These are phyloP conservation scores for Meganola albula DNA, from an alignment of 2,888 invertebrate species.

Conservation along the genomic window DNA sequence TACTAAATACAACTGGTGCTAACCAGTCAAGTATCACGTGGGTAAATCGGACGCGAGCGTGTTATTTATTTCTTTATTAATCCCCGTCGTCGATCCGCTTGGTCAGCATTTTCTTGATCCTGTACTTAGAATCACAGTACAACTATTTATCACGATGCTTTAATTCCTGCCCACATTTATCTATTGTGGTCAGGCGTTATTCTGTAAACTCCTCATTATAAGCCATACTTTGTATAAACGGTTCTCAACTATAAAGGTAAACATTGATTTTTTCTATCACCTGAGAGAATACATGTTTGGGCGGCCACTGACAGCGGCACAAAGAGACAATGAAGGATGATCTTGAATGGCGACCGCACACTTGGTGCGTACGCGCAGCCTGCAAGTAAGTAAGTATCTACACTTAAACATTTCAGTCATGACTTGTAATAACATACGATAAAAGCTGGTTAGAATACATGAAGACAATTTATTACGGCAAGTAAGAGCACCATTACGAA, in stretches of 20 bases:
- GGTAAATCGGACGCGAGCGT: no score
- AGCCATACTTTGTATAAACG: conserved; percentile 72
- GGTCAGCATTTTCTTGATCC: conserved; percentile 34
- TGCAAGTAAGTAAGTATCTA: conserved; percentile 18
- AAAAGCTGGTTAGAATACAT: no score
- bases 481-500: no score
- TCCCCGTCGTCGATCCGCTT: background rate
- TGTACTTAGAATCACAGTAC: conserved; percentile 26
- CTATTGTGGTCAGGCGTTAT: conserved; percentile 72
- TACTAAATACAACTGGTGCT: no score
- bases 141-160: conserved; percentile 61
- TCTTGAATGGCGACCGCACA: conserved; percentile 74
- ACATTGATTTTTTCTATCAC: conserved; percentile 67
- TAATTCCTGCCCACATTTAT: conserved; percentile 62
- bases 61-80: no score
- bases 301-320: conserved; percentile 63
- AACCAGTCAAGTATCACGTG: no score
- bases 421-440: conserved; percentile 19
- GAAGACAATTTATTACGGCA: no score
- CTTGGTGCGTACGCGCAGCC: conserved; percentile 48
- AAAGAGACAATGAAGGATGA: conserved; percentile 65
- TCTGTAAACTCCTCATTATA: conserved; percentile 74
- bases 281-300: conserved; percentile 73
- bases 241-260: conserved; percentile 74
- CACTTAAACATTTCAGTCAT: conserved; percentile 38